Conservation (phyloP, 2,888 invertebrate species). For the Merodon equestris region DNA sequence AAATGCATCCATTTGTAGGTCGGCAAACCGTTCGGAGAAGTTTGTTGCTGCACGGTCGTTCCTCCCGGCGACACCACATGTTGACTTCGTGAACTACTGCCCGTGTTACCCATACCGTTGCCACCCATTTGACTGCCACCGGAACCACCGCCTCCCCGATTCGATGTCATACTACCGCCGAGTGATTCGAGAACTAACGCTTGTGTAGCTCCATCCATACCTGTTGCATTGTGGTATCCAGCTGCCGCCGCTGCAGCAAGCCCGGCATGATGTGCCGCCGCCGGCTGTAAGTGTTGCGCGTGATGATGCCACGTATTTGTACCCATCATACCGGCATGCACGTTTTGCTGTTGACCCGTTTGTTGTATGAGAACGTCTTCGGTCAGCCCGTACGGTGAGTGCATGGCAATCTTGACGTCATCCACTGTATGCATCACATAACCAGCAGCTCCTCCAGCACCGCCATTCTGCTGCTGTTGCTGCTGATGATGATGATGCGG, state of each 20-base stretch:
- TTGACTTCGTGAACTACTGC: conserved; percentile 72
- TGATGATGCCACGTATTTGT: conserved; percentile 76
- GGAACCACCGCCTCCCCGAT: conserved; percentile 21
- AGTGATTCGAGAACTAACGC: conserved; percentile 56
- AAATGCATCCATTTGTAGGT: conserved; percentile 99
- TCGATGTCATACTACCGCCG: conserved; percentile 38
- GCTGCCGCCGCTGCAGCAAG: conserved; percentile 42
- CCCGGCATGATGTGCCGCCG: conserved; percentile 49
- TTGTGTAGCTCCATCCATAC: conserved; percentile 59
- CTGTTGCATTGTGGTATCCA: conserved; percentile 50
- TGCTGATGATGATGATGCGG: conserved; percentile 79
- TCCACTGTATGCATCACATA: conserved; percentile 74
- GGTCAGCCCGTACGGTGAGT: conserved; percentile 80
- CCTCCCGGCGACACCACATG: conserved; percentile 77
- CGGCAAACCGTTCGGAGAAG: conserved; percentile 81
- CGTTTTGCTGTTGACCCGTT: conserved; percentile 71
- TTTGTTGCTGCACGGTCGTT: conserved; percentile 76
- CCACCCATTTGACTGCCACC: conserved; percentile 43
- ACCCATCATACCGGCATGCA: conserved; percentile 70
- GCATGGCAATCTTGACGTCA: conserved; percentile 80
- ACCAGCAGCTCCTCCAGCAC: conserved; percentile 68
- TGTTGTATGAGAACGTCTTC: conserved; percentile 76
- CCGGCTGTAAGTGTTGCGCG: conserved; percentile 74
- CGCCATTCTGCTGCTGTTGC: conserved; percentile 69
- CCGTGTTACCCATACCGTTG: conserved; percentile 65